These are phyloP conservation scores for Odocoileus virginianus DNA, from an alignment of 2,113 vertebrate genomes.

Conservation along the genomic window DNA sequence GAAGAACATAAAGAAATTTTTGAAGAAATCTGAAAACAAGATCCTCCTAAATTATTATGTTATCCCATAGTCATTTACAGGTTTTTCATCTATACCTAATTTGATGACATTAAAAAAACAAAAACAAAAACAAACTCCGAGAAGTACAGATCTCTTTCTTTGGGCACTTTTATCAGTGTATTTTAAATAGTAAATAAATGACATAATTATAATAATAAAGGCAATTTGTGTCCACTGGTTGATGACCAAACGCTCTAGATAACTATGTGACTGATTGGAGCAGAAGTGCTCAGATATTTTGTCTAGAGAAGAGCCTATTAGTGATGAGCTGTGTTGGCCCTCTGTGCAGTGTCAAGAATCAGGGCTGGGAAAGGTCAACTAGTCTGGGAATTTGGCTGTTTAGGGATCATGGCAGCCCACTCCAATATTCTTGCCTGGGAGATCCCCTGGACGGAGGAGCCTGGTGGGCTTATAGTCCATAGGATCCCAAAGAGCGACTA, in stretches of 20 bases:
- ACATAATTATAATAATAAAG: neutral
- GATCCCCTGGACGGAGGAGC: neutral
- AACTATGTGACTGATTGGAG: no score
- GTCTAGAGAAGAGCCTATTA: neutral
- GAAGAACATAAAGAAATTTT: neutral
- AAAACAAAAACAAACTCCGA: neutral
- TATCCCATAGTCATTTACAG: neutral
- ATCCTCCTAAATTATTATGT: neutral
- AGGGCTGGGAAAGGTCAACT: neutral
- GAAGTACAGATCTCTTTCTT: conserved; percentile 17
- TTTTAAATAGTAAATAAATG: neutral
- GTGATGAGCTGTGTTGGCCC: neutral
- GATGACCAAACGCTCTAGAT: neutral
- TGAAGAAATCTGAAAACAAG: neutral
- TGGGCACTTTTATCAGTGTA: neutral
- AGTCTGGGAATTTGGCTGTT: neutral
- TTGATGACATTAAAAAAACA: neutral
- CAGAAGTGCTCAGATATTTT: neutral
- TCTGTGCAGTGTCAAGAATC: neutral
- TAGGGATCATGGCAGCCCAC: neutral
- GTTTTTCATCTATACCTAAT: neutral
- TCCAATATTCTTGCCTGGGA: neutral
- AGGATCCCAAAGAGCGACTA: neutral
- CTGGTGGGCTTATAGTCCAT: neutral
- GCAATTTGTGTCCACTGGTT: neutral